These are phyloP conservation scores for Parotia lawesii DNA, from an alignment of 2,113 vertebrate genomes.

Conservation along the genomic window DNA sequence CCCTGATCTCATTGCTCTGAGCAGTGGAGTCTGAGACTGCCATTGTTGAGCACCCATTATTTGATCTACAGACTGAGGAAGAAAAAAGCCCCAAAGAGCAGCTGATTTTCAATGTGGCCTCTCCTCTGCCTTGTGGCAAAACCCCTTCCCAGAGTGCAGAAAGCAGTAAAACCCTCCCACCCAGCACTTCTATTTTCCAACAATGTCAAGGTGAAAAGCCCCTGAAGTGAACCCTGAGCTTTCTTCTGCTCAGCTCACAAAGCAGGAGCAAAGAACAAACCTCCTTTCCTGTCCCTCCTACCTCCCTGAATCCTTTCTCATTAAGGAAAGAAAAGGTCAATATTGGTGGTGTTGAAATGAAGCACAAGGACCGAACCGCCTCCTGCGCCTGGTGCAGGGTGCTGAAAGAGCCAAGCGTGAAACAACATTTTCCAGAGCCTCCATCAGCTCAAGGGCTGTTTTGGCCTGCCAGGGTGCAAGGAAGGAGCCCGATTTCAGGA, in stretches of 20 bases:
- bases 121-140: neutral
- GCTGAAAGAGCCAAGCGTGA: constrained; percentile 9
- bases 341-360: constrained; percentile 7
- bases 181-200: neutral
- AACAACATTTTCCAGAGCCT: constrained; percentile 37
- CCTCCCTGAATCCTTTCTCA: neutral
- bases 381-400: neutral
- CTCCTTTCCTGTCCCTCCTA: neutral
- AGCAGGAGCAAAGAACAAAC: neutral
- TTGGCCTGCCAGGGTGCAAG: neutral
- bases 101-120: neutral
- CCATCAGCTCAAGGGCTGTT: neutral
- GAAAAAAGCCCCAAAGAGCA: neutral
- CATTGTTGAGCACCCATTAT: neutral
- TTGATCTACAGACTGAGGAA: neutral
- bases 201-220: neutral
- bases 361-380: neutral
- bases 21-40: neutral
- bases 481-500: constrained; percentile 4
- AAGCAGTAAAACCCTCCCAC: neutral
- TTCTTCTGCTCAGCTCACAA: neutral
- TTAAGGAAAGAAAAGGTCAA: constrained; percentile 7
- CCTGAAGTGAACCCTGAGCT: accelerated
- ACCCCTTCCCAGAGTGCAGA: neutral
- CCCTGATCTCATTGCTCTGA: neutral